These are phyloP conservation scores for Leptoclinus maculatus DNA, from an alignment of 2,797 vertebrate genomes.

Conservation along the genomic window DNA sequence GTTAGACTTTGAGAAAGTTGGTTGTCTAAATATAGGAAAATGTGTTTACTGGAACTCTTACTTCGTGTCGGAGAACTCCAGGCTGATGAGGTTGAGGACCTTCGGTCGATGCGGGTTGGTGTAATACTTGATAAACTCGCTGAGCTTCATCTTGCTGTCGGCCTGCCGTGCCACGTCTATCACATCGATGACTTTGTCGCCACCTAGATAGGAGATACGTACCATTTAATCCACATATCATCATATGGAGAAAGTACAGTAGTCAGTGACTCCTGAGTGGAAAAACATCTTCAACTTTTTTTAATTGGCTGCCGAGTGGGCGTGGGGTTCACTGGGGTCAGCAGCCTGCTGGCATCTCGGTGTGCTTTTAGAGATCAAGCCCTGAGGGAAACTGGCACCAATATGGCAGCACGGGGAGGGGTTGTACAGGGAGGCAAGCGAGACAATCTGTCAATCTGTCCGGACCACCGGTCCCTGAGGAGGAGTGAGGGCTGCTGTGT, in stretches of 20 bases:
- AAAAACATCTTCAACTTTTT: constrained; percentile 32
- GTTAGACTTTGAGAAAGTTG: background rate
- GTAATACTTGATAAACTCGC: constrained; percentile 96
- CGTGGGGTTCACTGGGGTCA: constrained; percentile 45
- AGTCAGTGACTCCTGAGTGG: background rate
- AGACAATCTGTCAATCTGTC: constrained; percentile 67
- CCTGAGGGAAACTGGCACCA: constrained; percentile 71
- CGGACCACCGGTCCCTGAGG: constrained; percentile 55
- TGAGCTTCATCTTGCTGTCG: constrained; percentile 99
- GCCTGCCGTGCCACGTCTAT: constrained; percentile 99
- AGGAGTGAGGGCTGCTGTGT: constrained; percentile 45
- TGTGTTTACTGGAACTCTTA: constrained; percentile 75
- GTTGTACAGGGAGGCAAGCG: constrained; percentile 23
- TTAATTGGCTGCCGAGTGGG: constrained; percentile 63
- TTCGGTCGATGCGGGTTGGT: constrained; percentile 91
- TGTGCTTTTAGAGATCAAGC: constrained; percentile 56
- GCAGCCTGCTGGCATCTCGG: constrained; percentile 56
- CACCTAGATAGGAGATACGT: constrained; percentile 82
- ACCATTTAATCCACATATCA: background rate
- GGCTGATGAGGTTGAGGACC: constrained; percentile 99
- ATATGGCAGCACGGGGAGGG: constrained; percentile 48
- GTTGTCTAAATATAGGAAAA: background rate
- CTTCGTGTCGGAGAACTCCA: constrained; percentile 99
- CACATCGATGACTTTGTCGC: constrained; percentile 97
- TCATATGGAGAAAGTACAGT: background rate